Evolutionary conservation across 2,113 vertebrate species (phyloP).

Genomic region (Oreochromis spilurus): DNA sequence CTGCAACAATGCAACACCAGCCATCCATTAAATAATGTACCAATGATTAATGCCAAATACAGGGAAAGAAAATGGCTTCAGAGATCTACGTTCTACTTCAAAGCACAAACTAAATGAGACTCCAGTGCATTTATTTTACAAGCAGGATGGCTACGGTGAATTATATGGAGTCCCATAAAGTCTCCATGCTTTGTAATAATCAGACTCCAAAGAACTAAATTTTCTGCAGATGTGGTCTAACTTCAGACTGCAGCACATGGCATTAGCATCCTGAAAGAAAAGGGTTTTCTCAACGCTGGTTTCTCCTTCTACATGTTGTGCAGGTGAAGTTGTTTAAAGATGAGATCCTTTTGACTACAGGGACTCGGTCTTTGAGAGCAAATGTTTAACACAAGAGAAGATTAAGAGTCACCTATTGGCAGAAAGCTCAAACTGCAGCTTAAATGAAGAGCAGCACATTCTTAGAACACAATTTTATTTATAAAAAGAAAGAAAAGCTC

Average conservation of each 20-base stretch:
- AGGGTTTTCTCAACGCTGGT: neutral
- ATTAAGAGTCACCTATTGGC: neutral
- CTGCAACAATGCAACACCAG: neutral
- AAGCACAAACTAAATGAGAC: neutral
- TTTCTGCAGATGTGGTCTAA: neutral
- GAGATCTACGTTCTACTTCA: neutral
- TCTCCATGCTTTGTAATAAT: neutral
- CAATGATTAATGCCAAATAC: neutral
- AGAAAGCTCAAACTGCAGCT: neutral
- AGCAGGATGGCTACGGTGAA: neutral
- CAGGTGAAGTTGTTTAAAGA: neutral
- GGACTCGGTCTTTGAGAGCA: neutral
- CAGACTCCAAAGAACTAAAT: neutral
- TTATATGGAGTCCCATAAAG: neutral
- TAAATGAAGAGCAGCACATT: neutral
- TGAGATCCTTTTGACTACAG: neutral
- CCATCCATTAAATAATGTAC: neutral
- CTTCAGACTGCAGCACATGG: neutral
- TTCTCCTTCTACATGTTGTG: neutral
- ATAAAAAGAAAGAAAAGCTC: conserved; percentile 71
- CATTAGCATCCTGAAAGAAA: neutral
- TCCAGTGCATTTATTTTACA: neutral
- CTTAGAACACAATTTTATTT: conserved; percentile 60
- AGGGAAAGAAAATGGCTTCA: neutral
- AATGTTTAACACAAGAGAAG: neutral